Evolutionary conservation across 2,113 vertebrate species (phyloP).

Genomic region (Oenanthe melanoleuca): DNA sequence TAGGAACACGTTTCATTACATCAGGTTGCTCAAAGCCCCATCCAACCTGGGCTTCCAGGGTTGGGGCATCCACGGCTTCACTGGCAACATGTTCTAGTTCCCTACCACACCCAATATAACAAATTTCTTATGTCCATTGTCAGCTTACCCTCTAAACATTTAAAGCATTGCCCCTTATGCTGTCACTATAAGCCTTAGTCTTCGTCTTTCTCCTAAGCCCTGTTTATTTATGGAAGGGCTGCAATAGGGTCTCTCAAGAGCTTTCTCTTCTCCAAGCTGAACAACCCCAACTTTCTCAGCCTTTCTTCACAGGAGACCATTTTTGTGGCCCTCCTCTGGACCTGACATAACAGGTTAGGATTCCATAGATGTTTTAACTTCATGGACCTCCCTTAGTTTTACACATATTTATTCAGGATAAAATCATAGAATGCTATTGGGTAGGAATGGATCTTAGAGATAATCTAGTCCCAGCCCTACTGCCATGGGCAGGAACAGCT

Average conservation of each 20-base stretch:
- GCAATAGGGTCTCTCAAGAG: accelerated
- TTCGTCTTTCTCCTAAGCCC: neutral
- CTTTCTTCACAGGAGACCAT: neutral
- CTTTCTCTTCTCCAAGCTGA: neutral
- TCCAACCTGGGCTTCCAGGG: accelerated
- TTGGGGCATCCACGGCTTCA: neutral
- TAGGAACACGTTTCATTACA: neutral
- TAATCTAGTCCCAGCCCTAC: neutral
- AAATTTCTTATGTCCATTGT: neutral
- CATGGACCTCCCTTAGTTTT: neutral
- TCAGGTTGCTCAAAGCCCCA: neutral
- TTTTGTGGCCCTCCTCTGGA: neutral
- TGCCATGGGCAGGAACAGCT: neutral
- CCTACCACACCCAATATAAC: neutral
- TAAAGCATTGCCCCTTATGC: neutral
- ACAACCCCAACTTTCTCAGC: neutral
- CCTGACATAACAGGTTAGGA: neutral
- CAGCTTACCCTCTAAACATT: neutral
- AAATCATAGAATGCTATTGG: neutral
- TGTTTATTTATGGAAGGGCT: neutral
- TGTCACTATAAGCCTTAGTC: neutral
- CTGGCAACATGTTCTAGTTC: neutral
- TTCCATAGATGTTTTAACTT: neutral
- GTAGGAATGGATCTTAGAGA: neutral
- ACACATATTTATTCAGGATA: neutral